phyloP scores from a whole-genome alignment of 2,797 vertebrate species.

The Enteromius argenteus region DNA sequence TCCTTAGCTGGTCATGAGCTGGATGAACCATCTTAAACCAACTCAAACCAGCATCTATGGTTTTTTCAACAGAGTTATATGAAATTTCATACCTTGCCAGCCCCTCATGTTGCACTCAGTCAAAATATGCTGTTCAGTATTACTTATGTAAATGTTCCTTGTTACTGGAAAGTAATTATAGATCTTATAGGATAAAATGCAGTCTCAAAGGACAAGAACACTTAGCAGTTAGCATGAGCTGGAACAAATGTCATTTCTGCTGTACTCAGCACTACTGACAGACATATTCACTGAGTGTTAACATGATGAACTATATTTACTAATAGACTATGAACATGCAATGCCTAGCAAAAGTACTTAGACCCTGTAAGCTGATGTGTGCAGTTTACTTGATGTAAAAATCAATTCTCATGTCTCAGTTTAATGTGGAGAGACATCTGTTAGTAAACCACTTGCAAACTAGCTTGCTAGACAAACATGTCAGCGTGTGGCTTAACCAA shows the following conservation, averaged over 20 bases:
- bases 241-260: constrained; percentile 25
- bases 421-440: constrained; percentile 6
- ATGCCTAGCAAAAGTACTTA: background rate
- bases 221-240: constrained; percentile 9
- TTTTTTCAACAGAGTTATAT: background rate
- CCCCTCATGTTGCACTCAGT: background rate
- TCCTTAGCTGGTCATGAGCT: too few relatives aligned
- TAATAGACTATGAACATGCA: constrained; percentile 19
- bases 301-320: constrained; percentile 22
- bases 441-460: background rate
- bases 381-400: constrained; percentile 6
- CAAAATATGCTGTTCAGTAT: background rate
- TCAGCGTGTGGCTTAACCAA: background rate
- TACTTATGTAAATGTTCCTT: background rate
- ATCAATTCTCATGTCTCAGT: background rate
- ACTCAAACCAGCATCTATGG: too few relatives aligned
- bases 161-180: background rate
- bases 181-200: background rate
- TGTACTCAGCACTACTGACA: constrained; percentile 17
- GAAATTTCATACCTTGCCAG: background rate
- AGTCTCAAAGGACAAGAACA: constrained; percentile 17
- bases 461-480: background rate
- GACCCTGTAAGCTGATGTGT: background rate
- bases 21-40: too few relatives aligned
- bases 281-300: constrained; percentile 10